Conservation (phyloP, 30 jellyfish, hydroid and myxozoan genomes). For the Hydractinia symbiolongicarpus region DNA sequence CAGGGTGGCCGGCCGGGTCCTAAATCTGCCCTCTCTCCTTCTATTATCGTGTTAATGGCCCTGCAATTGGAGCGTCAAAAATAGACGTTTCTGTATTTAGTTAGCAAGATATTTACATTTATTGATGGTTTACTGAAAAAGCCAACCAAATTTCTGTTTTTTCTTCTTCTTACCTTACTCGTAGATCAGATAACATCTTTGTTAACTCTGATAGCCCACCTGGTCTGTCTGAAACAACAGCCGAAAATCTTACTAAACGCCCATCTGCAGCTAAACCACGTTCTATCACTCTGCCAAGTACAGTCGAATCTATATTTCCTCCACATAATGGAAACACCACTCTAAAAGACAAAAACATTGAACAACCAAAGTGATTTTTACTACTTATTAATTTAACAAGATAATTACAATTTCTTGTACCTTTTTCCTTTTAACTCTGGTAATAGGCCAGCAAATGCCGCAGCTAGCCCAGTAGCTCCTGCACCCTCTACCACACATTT, state of each 20-base stretch:
- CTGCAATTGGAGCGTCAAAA: neutral
- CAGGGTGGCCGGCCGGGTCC: too few species aligned
- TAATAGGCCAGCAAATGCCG: slow-evolving; percentile 82
- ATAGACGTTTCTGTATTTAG: neutral
- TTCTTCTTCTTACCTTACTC: slow-evolving; percentile 52
- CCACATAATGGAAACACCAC: slow-evolving; percentile 90
- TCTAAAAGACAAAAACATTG: slow-evolving; percentile 23
- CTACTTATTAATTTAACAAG: too few species aligned
- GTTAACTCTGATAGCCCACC: slow-evolving; percentile 90
- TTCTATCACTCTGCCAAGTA: slow-evolving; percentile 93
- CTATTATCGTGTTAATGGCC: neutral
- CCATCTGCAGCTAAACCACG: slow-evolving; percentile 95
- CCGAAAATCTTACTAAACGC: slow-evolving; percentile 69
- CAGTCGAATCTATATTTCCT: slow-evolving; percentile 89
- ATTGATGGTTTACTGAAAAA: too few species aligned
- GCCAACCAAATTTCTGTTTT: too few species aligned
- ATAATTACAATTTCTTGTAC: slow-evolving; percentile 10
- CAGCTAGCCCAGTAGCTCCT: slow-evolving; percentile 96
- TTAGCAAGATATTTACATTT: neutral
- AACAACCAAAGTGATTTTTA: too few species aligned
- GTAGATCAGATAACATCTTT: slow-evolving; percentile 44
- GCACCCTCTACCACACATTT: slow-evolving; percentile 97
- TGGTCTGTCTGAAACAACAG: slow-evolving; percentile 74
- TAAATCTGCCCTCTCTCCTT: too few species aligned
- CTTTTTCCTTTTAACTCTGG: slow-evolving; percentile 83